A percentile compares a stretch with the other conserved stretches of the same genome.
phyloP scores from a whole-genome alignment of 2,888 invertebrate genomes.

The Xylota sylvarum region DNA sequence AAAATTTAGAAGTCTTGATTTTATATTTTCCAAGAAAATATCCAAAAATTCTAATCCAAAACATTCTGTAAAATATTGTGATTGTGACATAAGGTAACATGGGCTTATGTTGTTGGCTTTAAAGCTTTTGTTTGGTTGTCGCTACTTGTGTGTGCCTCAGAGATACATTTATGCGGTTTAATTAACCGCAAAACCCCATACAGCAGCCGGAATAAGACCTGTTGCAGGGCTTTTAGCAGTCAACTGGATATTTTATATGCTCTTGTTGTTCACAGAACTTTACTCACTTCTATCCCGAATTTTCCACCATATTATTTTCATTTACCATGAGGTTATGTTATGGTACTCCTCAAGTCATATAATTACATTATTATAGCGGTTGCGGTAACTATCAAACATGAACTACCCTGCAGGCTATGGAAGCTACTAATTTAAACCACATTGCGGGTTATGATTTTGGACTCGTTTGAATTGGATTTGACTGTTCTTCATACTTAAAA shows the following conservation, averaged over 20 bases:
- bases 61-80: background rate
- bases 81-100: background rate
- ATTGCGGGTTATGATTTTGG: background rate
- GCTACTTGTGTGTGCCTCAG: background rate
- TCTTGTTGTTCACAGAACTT: background rate
- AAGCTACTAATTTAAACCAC: background rate
- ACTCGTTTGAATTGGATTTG: background rate
- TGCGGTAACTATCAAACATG: background rate
- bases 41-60: background rate
- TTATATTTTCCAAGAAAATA: background rate
- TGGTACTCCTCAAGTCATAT: background rate
- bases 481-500: background rate
- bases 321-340: background rate
- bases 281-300: background rate
- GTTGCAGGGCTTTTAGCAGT: background rate
- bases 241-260: background rate
- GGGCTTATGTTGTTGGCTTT: background rate
- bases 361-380: background rate
- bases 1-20: background rate
- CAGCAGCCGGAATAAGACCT: background rate
- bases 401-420: background rate
- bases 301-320: background rate
- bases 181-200: slow-evolving; percentile 13
- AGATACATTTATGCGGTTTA: background rate
- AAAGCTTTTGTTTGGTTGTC: background rate